These are phyloP conservation scores for Acrocyrtus sp. DNA, from an alignment of 2,888 invertebrate species.

Conservation along the genomic window DNA sequence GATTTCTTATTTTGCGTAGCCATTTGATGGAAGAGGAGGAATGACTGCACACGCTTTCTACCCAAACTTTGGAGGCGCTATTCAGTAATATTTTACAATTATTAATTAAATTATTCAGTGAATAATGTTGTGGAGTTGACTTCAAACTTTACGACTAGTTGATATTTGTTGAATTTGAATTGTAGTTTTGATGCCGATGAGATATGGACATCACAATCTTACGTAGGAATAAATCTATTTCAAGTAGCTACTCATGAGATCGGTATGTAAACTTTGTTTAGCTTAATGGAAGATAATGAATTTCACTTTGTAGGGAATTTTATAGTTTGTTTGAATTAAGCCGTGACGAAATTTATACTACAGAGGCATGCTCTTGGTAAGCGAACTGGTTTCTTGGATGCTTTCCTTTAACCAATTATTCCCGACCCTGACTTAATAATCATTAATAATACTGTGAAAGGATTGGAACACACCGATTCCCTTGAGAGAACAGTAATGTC, in stretches of 20 bases:
- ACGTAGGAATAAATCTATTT: slow-evolving; percentile 89
- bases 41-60: slow-evolving; percentile 77
- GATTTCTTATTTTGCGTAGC: slow-evolving; percentile 72
- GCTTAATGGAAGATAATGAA: neutral
- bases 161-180: too few species aligned
- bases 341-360: too few species aligned
- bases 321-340: neutral
- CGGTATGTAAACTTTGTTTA: slow-evolving; percentile 6
- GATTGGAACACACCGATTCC: slow-evolving; percentile 43
- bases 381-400: too few species aligned
- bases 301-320: neutral
- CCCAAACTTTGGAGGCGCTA: slow-evolving; percentile 97
- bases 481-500: slow-evolving; percentile 34
- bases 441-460: neutral
- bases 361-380: neutral
- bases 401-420: too few species aligned
- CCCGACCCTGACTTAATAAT: too few species aligned
- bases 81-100: slow-evolving; percentile 73
- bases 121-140: too few species aligned
- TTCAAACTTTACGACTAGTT: too few species aligned
- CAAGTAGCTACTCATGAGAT: slow-evolving; percentile 76
- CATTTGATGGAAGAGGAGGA: slow-evolving; percentile 94
- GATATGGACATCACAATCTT: slow-evolving; percentile 85
- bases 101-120: neutral
- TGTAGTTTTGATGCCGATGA: slow-evolving; percentile 89